Conservation (phyloP, 2,113 vertebrate genomes). For the Xyrauchen texanus region DNA sequence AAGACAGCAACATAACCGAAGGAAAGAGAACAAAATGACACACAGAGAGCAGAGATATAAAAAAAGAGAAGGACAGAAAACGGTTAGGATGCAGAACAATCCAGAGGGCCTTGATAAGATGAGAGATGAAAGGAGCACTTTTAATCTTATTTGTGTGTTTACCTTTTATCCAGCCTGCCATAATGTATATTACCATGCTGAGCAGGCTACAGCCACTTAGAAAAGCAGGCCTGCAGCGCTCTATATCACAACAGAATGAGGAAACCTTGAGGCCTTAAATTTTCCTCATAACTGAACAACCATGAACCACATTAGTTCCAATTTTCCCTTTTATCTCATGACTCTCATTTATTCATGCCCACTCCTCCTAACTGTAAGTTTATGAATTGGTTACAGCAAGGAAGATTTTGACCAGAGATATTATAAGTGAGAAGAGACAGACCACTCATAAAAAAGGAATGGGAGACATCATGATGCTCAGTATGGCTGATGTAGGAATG, state of each 20-base stretch:
- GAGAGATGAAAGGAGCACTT: neutral
- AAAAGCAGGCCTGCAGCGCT: neutral
- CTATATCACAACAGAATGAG: constrained; percentile 20
- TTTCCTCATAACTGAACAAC: constrained; percentile 1
- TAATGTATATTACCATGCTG: constrained; percentile 8
- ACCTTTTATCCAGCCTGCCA: constrained; percentile 29
- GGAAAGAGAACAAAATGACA: neutral
- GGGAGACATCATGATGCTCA: too few species aligned
- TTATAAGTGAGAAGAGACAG: too few species aligned
- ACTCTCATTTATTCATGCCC: constrained; percentile 30
- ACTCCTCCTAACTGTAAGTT: neutral
- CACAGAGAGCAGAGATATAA: neutral
- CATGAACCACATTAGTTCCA: constrained; percentile 19
- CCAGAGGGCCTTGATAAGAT: constrained; percentile 19
- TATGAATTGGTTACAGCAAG: neutral
- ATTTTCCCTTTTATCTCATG: constrained; percentile 29
- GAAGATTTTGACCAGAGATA: neutral
- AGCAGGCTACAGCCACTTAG: constrained; percentile 16
- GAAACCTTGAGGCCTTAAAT: constrained; percentile 29
- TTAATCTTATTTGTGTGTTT: constrained; percentile 31
- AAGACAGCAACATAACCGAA: neutral
- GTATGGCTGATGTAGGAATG: too few species aligned
- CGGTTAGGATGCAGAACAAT: neutral
- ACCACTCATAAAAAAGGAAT: neutral
- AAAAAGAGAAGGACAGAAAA: neutral